A percentile compares a stretch with the other conserved stretches of the same genome.
phyloP scores from a whole-genome alignment of 2,113 vertebrate species.

The Beaufortia kweichowensis region DNA sequence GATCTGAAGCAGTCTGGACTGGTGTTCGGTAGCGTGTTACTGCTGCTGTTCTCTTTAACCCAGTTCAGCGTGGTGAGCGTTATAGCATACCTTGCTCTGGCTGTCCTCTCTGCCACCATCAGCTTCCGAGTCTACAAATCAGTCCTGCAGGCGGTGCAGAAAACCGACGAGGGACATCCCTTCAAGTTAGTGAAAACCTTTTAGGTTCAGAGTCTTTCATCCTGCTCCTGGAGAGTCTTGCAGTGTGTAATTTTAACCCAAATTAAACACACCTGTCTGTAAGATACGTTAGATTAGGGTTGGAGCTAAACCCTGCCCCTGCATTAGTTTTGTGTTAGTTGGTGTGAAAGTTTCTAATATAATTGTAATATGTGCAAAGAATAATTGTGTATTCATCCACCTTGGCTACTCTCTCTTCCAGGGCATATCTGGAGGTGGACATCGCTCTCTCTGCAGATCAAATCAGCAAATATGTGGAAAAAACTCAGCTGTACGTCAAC shows the following conservation, averaged over 20 bases:
- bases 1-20: conserved; percentile 95
- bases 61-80: conserved; percentile 99
- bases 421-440: conserved; percentile 93
- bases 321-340: too few species aligned
- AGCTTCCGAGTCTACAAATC: conserved; percentile 99
- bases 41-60: conserved; percentile 97
- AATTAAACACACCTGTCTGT: too few species aligned
- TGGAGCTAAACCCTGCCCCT: neutral
- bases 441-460: conserved; percentile 95
- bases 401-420: conserved; percentile 56
- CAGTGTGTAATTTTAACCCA: too few species aligned
- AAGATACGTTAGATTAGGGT: too few species aligned
- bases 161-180: conserved; percentile 96
- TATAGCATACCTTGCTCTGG: conserved; percentile 92
- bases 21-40: conserved; percentile 88
- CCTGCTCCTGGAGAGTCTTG: too few species aligned
- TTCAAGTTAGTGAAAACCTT: conserved; percentile 86
- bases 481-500: conserved; percentile 91
- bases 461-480: conserved; percentile 97
- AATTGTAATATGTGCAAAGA: neutral
- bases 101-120: conserved; percentile 94
- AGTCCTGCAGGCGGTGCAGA: conserved; percentile 97
- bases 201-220: neutral
- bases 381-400: neutral
- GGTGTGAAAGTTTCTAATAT: too few species aligned